Evolutionary conservation across 1,140 invertebrate species (phyloP), one percentile per base, ranked within the genome.

Genomic region (Nephila pilipes): DNA sequence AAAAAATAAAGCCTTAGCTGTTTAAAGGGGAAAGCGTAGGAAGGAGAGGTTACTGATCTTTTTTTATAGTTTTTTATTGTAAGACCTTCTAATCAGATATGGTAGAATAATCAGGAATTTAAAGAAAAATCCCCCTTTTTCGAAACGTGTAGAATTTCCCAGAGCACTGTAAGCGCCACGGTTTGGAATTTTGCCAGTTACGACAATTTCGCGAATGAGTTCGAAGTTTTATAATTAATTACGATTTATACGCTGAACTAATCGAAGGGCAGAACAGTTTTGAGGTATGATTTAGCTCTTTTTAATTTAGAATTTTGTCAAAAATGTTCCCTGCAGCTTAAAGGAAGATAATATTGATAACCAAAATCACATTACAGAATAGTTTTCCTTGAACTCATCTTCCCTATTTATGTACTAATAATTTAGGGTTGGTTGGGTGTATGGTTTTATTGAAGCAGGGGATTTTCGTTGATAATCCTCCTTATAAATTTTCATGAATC

Each of bases 61-160:
- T 54, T 54, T 81, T 81, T 46, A 46, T 46, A 46, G 46, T 46
- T 46, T 81, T 55, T 55, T 55, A 16, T 29, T 55, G 8, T 25
- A 46, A 81, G 22, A 54, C 20, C 80, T 81, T 55, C 22, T 81
- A 81, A 81, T 81, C 80, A 81, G 22, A 81, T 81, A 55, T 81
- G 80, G 80, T 81, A 25, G 80, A 81, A 81, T 81, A 81, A 81
- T 81, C 80, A 54, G 38, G 80, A 22, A 54, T 55, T 81, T 81
- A 81, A 46, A 46, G 80, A 54, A 81, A 81, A 81, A 81, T 46
- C 46, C 25, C 80, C 22, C 22, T 81, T 81, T 20, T 20, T 22
- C 36, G 69, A 29, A 75, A 36, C 69, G 69, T 75, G 69, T 16
- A 75, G 69, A 75, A 32, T 75, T 36, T 75, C 69, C 69, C 32